Evolutionary conservation across 1,140 invertebrate species (phyloP), one percentile per base, ranked within the genome.

Genomic region (Monochamus saltuarius): DNA sequence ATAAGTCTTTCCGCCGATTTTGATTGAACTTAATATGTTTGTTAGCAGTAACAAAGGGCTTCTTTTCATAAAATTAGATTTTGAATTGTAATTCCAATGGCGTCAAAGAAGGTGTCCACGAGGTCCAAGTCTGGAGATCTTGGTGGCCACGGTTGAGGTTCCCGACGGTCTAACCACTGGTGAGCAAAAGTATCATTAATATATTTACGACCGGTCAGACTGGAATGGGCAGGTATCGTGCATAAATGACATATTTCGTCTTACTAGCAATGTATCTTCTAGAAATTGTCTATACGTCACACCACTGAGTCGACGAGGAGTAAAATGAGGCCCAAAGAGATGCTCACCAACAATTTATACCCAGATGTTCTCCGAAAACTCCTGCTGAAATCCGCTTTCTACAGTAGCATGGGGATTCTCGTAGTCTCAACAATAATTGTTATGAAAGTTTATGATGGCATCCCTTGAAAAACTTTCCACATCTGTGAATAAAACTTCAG

Each of bases 301-400:
- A 34, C 49, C 29, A 35, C 37, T 51, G 7, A 51, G 49, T 3
- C 22, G 36, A 35, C 10, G 22, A 35, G 29, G 13, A n/a, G 37
- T 22, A 51, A 51, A 51, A 51, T 13, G 35, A 8, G 29, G 49
- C 35, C 49, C 49, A 35, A 51, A n/a, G n/a, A 52, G 35, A 36
- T 52, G 35, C 11, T 52, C 50, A 37, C 50, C 50, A 52, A 13
- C 10, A 36, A 52, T 37, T 35, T 13, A 29, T 2, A 35, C 49
- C 19, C 29, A 51, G 19, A 52, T 36, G 34, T 52, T 39, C 22
- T 37, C 13, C 11, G 7, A 1, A 52, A 52, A 36, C 11, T 37
- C 13, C 50, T 39, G 11, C 50, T 52, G 50, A 52, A 52, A 52
- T 35, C 36, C n/a, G 7, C 22, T 35, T 36, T 37, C 34, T 11